Evolutionary conservation across 2,888 invertebrate genomes (phyloP), one percentile per base, ranked within the genome.

Genomic region (Drosophila flavopinicola): DNA sequence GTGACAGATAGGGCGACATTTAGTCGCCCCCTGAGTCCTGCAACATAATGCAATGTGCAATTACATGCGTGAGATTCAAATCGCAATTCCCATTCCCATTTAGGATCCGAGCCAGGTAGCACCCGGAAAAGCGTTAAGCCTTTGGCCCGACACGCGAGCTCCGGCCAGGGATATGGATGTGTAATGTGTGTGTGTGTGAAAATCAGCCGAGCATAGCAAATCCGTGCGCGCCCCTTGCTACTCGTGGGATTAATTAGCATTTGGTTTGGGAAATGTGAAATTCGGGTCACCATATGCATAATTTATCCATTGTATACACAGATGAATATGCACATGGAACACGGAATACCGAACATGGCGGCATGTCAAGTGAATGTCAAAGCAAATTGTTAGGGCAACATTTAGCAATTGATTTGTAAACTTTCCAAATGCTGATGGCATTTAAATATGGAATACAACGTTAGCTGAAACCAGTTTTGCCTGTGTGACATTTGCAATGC

Each of bases 321-420:
- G 13, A 24, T 41, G 6, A 9, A 25, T 13, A 23, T 15, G 6
- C 15, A 11, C 5, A 47, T 47, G n/a, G 39, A n/a, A 10, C 10
- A 17, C 4, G 42, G 42, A 48, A 38, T 47, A 9, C n/a, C n/a
- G 17, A 44, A 44, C 29, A 44, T 30, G 37, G 51, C 53, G 49
- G 35, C 56, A 72, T 75, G 83, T 78, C 87, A 86, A 87, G 88
- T 76, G 71, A 88, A 74, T 79, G 88, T 88, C 87, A 86, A 86
- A 78, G 71, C 67, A 72, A 74, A 65, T 77, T 72, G 75, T 39
- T 10, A 38, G 29, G 39, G 39, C 6, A 59, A 44, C 42, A 67
- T 48, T 45, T 51, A 35, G 20, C 35, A 70, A 77, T 80, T 80
- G 72, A 86, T 82, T 86, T 68, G 86, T 77, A 71, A 69, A 75